These are phyloP conservation scores for Dufourea novaeangliae DNA, from an alignment of 1,140 invertebrate species.

Conservation along the genomic window DNA sequence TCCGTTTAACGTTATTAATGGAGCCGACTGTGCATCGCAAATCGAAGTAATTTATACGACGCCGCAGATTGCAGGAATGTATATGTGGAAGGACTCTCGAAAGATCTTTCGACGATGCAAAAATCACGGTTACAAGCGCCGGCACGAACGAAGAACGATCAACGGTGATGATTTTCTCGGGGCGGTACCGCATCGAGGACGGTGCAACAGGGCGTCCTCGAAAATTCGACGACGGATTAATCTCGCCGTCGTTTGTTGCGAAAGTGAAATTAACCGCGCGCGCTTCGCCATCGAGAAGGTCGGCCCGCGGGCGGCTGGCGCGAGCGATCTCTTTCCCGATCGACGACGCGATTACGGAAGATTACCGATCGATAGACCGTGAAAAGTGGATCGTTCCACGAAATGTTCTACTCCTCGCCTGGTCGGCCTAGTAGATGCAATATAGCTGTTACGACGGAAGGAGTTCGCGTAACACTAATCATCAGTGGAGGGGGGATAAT, in stretches of 20 bases:
- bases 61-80: too few relatives aligned
- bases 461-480: constrained; percentile 14
- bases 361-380: constrained; percentile 56
- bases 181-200: not conserved
- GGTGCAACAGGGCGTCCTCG: constrained; percentile 44
- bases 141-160: not conserved
- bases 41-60: not conserved
- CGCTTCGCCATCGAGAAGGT: constrained; percentile 47
- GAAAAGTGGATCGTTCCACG: constrained; percentile 50
- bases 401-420: constrained; percentile 35
- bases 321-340: constrained; percentile 40
- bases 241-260: constrained; percentile 49
- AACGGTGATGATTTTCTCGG: not conserved
- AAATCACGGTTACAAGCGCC: not conserved
- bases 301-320: constrained; percentile 13
- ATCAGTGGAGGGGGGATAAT: constrained; percentile 13
- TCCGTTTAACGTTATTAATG: not conserved
- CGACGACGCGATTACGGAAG: constrained; percentile 52
- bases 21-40: not conserved
- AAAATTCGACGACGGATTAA: constrained; percentile 58
- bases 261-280: constrained; percentile 62
- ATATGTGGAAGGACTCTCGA: too few relatives aligned
- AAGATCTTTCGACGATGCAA: too few relatives aligned
- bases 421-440: too few relatives aligned
- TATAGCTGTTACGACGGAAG: not conserved